A percentile compares a stretch with the other conserved stretches of the same genome.
Evolutionary conservation across 2,888 invertebrate genomes (phyloP).

Genomic region (Didymodactylos carnosus): DNA sequence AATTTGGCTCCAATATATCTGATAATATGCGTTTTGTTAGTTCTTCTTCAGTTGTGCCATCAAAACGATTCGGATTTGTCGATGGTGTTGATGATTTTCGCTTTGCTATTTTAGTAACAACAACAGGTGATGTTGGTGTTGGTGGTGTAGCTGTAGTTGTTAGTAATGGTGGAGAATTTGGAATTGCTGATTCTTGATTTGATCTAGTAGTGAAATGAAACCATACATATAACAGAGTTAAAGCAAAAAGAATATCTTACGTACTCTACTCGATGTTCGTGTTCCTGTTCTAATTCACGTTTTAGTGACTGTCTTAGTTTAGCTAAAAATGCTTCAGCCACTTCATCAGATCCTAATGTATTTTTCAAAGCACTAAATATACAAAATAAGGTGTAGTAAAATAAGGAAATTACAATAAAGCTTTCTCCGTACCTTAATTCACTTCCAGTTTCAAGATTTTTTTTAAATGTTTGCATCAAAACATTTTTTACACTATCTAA

Average conservation of each 20-base stretch:
- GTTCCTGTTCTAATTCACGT: background rate
- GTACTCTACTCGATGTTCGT: background rate
- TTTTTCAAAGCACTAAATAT: background rate
- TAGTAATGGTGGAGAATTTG: background rate
- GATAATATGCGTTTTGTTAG: conserved; percentile 57
- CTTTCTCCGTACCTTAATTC: background rate
- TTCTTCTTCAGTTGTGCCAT: background rate
- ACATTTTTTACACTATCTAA: background rate
- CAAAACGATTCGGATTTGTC: background rate
- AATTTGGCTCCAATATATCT: conserved; percentile 72
- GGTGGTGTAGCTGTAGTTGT: background rate
- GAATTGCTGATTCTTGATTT: no score
- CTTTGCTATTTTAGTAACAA: background rate
- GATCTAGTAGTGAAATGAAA: no score
- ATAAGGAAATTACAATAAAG: background rate
- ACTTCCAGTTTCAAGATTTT: background rate
- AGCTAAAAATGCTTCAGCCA: background rate
- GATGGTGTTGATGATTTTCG: background rate
- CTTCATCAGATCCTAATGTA: background rate
- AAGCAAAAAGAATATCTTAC: background rate
- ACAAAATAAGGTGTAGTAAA: background rate
- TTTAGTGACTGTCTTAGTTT: background rate
- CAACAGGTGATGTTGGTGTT: background rate
- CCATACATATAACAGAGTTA: no score
- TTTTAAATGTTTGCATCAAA: background rate